Evolutionary conservation across 2,888 invertebrate genomes (phyloP).

Genomic region (Horisme vitalbata): DNA sequence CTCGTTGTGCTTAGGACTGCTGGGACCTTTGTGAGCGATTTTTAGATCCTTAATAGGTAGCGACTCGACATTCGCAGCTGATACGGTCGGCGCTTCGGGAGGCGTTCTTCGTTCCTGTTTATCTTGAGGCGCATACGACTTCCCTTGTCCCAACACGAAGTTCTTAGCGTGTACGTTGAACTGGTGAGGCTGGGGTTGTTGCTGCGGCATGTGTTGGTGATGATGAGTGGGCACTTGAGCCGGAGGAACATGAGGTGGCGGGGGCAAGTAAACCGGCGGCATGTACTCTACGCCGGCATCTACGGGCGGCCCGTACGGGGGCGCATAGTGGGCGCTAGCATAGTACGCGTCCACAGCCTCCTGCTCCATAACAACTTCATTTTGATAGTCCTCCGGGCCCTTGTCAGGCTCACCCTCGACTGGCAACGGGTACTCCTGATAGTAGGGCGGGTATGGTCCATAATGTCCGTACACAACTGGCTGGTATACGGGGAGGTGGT

Average conservation of each 20-base stretch:
- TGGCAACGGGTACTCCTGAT: constrained; percentile 71
- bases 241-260: constrained; percentile 62
- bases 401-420: constrained; percentile 75
- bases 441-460: constrained; percentile 74
- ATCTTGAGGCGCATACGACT: constrained; percentile 51
- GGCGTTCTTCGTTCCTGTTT: constrained; percentile 60
- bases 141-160: constrained; percentile 72
- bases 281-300: constrained; percentile 70
- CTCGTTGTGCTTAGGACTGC: constrained; percentile 66
- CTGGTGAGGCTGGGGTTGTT: constrained; percentile 68
- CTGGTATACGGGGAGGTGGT: constrained; percentile 78
- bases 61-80: constrained; percentile 55
- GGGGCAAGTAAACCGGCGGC: constrained; percentile 71
- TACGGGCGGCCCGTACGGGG: constrained; percentile 65
- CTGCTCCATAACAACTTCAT: constrained; percentile 75
- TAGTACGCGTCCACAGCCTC: constrained; percentile 78
- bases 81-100: constrained; percentile 46
- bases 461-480: constrained; percentile 74
- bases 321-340: constrained; percentile 65
- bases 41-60: constrained; percentile 74
- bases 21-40: constrained; percentile 58
- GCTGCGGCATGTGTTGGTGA: constrained; percentile 45
- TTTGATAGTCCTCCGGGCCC: constrained; percentile 72
- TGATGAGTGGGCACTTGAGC: constrained; percentile 57
- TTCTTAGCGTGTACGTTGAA: constrained; percentile 80